Evolutionary conservation across 2,888 invertebrate species (phyloP).

Genomic region (Drosophila austrosaltans): DNA sequence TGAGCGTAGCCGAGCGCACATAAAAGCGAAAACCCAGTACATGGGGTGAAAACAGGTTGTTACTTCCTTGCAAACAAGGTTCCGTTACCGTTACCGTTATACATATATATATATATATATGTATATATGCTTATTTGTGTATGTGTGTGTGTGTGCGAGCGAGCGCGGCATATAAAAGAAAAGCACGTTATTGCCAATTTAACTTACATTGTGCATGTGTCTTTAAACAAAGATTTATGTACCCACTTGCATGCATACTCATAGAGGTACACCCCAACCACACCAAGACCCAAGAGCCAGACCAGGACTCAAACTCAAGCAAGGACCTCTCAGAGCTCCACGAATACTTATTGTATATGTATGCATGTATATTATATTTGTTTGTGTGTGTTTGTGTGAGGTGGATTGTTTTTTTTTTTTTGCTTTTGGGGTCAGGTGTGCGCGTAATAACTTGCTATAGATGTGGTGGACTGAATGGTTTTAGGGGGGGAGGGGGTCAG

Average conservation of each 20-base stretch:
- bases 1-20: slow-evolving; percentile 34
- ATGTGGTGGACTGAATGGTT: slow-evolving; percentile 40
- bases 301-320: slow-evolving; percentile 2
- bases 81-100: slow-evolving; percentile 76
- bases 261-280: slow-evolving; percentile 31
- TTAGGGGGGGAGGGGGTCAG: slow-evolving; percentile 11
- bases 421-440: slow-evolving; percentile 62
- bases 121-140: slow-evolving; percentile 1
- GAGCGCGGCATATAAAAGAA: slow-evolving; percentile 69
- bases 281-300: slow-evolving; percentile 11
- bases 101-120: slow-evolving; percentile 33
- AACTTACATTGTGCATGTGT: slow-evolving; percentile 77
- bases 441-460: slow-evolving; percentile 72
- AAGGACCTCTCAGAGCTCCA: slow-evolving; percentile 8
- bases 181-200: slow-evolving; percentile 78
- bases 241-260: slow-evolving; percentile 75
- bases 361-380: slow-evolving; percentile 12
- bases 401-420: background rate
- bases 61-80: slow-evolving; percentile 79
- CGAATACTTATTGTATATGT: slow-evolving; percentile 8
- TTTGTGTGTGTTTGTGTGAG: slow-evolving; percentile 12
- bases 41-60: slow-evolving; percentile 79
- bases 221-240: slow-evolving; percentile 78
- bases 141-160: slow-evolving; percentile 24
- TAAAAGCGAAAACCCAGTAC: slow-evolving; percentile 67